phyloP scores from a whole-genome alignment of 23 tunicate species.

The Diplosoma virens region DNA sequence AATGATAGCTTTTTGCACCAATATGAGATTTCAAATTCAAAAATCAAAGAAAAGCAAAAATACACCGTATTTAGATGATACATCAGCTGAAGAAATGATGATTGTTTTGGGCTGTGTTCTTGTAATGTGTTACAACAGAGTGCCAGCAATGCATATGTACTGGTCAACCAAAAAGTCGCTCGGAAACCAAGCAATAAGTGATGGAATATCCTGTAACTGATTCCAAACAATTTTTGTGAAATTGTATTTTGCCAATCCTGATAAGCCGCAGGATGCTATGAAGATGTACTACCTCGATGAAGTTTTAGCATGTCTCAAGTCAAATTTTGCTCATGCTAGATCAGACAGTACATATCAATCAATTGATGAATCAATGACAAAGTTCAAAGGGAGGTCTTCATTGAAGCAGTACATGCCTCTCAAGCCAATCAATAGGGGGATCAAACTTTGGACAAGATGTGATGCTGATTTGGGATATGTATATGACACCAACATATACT shows the following conservation, averaged over 20 bases:
- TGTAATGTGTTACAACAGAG: not conserved
- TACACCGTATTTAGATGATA: not conserved
- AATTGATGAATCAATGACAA: conserved; percentile 12
- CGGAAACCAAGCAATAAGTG: conserved; percentile 4
- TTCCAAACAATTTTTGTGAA: conserved; percentile 21
- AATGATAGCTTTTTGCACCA: conserved; percentile 8
- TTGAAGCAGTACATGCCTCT: conserved; percentile 10
- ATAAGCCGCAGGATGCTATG: conserved; percentile 22
- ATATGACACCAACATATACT: conserved; percentile 15
- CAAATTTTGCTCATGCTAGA: not conserved
- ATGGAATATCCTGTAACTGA: conserved; percentile 12
- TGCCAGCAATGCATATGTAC: too few species aligned
- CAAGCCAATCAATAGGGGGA: conserved; percentile 13
- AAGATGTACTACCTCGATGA: conserved; percentile 15
- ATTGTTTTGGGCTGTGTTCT: not conserved
- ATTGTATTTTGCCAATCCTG: conserved; percentile 15
- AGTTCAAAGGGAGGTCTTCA: conserved; percentile 15
- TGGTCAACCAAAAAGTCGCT: too few species aligned
- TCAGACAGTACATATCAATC: conserved; percentile 12
- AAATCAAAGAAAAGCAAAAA: not conserved
- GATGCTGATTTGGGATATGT: conserved; percentile 20
- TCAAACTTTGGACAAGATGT: conserved; percentile 28
- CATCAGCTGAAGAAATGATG: conserved; percentile 15
- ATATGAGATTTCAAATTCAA: conserved; percentile 8
- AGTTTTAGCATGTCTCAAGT: conserved; percentile 12